phyloP scores from a whole-genome alignment of 2,113 vertebrate species.

The Lepus americanus region DNA sequence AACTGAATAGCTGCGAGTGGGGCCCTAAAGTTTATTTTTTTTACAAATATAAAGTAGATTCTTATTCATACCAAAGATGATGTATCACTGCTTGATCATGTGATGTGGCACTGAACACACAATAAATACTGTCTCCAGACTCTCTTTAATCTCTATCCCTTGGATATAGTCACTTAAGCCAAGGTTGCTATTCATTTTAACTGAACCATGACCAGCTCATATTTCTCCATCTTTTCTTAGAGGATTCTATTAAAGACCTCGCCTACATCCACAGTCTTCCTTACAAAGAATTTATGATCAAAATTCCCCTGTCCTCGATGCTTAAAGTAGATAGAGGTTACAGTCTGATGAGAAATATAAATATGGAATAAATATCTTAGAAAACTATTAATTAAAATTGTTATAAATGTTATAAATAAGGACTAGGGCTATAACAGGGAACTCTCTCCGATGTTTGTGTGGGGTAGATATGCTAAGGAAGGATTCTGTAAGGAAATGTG shows the following conservation, averaged over 20 bases:
- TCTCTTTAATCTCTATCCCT: conserved; percentile 52
- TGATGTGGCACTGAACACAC: neutral
- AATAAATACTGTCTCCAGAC: neutral
- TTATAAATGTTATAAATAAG: neutral
- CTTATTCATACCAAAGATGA: conserved; percentile 32
- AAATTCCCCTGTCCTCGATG: conserved; percentile 10
- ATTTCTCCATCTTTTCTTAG: conserved; percentile 67
- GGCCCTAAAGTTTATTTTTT: neutral
- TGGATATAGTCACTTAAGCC: conserved; percentile 36
- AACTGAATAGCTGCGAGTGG: neutral
- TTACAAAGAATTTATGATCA: conserved; percentile 43
- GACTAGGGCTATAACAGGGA: neutral
- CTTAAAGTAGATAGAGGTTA: neutral
- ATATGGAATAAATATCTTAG: conserved; percentile 1
- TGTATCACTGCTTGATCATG: neutral
- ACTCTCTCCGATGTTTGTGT: neutral
- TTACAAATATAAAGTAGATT: conserved; percentile 1
- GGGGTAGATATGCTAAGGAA: neutral
- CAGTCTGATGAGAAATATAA: conserved; percentile 20
- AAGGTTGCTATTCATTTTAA: conserved; percentile 56
- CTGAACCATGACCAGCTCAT: conserved; percentile 64
- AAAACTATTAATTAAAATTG: neutral
- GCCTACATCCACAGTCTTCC: neutral
- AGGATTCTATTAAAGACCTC: conserved; percentile 57
- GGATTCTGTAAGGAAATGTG: neutral